Base-by-base conservation (phyloP, 2,888 invertebrate species). In the Drosophila cognata region DNA sequence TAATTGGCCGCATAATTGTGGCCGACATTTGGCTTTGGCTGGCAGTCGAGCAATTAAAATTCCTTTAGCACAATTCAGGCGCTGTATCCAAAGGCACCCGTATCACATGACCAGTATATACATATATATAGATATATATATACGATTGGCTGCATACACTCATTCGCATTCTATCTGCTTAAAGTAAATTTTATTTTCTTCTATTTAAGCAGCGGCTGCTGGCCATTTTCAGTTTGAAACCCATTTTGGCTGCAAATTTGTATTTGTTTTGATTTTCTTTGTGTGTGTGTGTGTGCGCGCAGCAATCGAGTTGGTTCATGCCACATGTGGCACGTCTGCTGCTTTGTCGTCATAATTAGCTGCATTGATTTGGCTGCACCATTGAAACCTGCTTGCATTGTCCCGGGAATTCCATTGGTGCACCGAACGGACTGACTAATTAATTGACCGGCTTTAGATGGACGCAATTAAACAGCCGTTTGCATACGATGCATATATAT, bases 1-100 rank as follows among this genome's bases (percentile, higher is more conserved):
- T 86, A 83, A 83, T 83, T 83, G 83, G 86, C 71, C 71, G 53
- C 63, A 79, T 67, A 74, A 74, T 71, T 71, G 80, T 38, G 68
- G 61, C 57, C 71, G 58, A 55, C 69, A 63, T 64, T 61, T 36
- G 63, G 51, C 50, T 59, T 59, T 43, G 33, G 21, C 16, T 46
- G 46, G 46, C 8, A 46, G 79, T 64, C 68, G 41, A 61, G 66
- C 81, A 82, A 82, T 85, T 85, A 71, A 78, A 85, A 85, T 82
- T 67, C 71, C 71, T 82, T 80, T 69, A 60, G 66, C 51, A 35
- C 60, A 46, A 52, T 61, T 60, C 66, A 66, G 56, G 41, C 65
- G 25, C 48, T 46, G 8, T 18, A 31, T 36, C 51, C 66, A 56
- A 55, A 66, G 67, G 65, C 57, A 38, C 25, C 50, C 36, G 35